These are phyloP conservation scores for Liposcelis brunnea DNA, from an alignment of 2,888 invertebrate species.

Conservation along the genomic window DNA sequence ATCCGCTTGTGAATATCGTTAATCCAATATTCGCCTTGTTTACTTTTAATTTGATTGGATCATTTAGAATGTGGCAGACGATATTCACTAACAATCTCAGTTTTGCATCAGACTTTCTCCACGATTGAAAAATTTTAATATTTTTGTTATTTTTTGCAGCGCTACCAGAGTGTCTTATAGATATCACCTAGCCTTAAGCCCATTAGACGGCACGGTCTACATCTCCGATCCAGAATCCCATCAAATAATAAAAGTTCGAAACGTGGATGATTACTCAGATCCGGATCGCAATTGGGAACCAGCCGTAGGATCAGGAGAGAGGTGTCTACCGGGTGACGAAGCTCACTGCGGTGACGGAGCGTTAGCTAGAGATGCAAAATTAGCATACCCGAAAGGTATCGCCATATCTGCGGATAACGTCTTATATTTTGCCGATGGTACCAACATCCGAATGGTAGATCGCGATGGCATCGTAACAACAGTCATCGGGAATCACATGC, in stretches of 20 bases:
- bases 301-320: conserved; percentile 76
- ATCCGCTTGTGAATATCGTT: too few species aligned
- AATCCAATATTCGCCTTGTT: too few species aligned
- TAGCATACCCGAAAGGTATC: conserved; percentile 84
- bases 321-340: conserved; percentile 83
- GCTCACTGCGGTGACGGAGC: conserved; percentile 95
- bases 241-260: conserved; percentile 75
- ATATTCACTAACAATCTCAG: too few species aligned
- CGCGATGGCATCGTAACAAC: conserved; percentile 84
- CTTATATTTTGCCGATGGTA: conserved; percentile 89
- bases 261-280: conserved; percentile 63
- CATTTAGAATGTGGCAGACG: too few species aligned
- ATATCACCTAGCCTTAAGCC: conserved; percentile 91
- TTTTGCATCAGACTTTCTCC: neutral
- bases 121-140: neutral
- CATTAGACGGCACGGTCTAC: conserved; percentile 82
- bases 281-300: conserved; percentile 90
- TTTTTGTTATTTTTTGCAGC: conserved; percentile 36
- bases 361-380: conserved; percentile 76
- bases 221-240: conserved; percentile 93
- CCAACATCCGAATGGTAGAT: conserved; percentile 81
- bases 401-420: conserved; percentile 85
- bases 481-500: conserved; percentile 82
- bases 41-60: too few species aligned
- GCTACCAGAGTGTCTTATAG: conserved; percentile 88